These are phyloP conservation scores for Riparia riparia DNA, from an alignment of 2,113 vertebrate genomes.

Conservation along the genomic window DNA sequence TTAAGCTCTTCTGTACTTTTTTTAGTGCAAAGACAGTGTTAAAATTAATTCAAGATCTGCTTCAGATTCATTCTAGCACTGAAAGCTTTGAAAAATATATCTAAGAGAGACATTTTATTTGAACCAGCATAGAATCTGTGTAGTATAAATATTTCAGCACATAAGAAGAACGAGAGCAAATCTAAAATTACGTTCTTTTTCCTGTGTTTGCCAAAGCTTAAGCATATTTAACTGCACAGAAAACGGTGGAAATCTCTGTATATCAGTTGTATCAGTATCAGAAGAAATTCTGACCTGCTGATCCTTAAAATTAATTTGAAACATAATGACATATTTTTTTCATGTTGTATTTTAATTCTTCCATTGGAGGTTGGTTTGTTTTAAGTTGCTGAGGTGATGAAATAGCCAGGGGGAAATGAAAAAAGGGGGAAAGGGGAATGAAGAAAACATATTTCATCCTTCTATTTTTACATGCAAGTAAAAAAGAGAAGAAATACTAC, in stretches of 20 bases:
- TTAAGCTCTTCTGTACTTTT: not conserved
- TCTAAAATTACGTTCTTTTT: not conserved
- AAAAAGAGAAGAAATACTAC: not conserved
- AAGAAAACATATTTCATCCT: not conserved
- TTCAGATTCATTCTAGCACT: constrained; percentile 1
- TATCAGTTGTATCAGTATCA: not conserved
- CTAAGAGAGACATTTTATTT: not conserved
- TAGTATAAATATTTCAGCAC: constrained; percentile 51
- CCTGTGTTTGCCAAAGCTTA: not conserved
- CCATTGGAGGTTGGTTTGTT: not conserved
- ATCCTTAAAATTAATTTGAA: not conserved
- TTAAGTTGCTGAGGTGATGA: not conserved
- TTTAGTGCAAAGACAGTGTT: constrained; percentile 11
- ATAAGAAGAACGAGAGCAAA: constrained; percentile 2
- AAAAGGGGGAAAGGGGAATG: not conserved
- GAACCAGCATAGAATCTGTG: constrained; percentile 7
- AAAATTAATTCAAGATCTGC: constrained; percentile 40
- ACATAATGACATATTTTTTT: not conserved
- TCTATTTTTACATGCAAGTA: not conserved
- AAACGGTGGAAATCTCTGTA: not conserved
- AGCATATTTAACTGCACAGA: not conserved
- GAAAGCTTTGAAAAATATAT: constrained; percentile 30
- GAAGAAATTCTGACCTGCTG: not conserved
- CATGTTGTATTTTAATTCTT: not conserved
- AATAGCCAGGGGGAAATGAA: not conserved